Conservation (phyloP, 2,113 vertebrate species). For the Dicrurus megarhynchus region DNA sequence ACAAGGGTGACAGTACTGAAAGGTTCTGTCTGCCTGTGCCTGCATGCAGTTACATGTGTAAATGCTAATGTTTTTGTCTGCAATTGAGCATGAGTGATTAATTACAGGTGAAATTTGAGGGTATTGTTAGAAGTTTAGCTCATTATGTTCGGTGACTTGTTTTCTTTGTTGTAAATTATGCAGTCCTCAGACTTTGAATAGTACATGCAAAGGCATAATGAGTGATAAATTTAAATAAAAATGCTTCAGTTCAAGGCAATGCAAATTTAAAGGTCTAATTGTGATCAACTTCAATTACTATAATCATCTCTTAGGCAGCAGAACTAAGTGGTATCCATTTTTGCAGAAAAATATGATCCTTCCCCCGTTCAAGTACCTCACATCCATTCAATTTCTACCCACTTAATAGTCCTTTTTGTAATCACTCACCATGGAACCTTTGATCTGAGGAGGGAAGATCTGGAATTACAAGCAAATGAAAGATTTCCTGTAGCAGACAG, state of each 20-base stretch:
- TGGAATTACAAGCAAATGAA: neutral
- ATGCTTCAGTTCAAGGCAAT: neutral
- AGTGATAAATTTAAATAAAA: constrained; percentile 1
- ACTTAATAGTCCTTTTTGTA: neutral
- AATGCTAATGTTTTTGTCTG: neutral
- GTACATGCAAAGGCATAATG: neutral
- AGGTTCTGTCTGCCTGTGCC: neutral
- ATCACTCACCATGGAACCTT: neutral
- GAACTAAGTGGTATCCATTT: neutral
- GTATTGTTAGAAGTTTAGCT: neutral
- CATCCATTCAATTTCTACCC: neutral
- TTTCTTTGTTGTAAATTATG: neutral
- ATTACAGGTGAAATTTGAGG: neutral
- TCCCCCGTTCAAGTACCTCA: neutral
- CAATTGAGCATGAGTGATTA: neutral
- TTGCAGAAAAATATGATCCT: neutral
- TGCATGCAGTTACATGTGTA: neutral
- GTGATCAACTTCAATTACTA: neutral
- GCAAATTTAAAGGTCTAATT: neutral
- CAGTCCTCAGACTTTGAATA: neutral
- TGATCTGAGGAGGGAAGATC: neutral
- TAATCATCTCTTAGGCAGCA: neutral
- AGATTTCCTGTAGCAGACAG: neutral
- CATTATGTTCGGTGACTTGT: neutral
- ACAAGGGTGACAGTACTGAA: neutral